Evolutionary conservation across 2,888 invertebrate species (phyloP), one percentile per base, ranked within the genome.

Genomic region (Plebejus argus): DNA sequence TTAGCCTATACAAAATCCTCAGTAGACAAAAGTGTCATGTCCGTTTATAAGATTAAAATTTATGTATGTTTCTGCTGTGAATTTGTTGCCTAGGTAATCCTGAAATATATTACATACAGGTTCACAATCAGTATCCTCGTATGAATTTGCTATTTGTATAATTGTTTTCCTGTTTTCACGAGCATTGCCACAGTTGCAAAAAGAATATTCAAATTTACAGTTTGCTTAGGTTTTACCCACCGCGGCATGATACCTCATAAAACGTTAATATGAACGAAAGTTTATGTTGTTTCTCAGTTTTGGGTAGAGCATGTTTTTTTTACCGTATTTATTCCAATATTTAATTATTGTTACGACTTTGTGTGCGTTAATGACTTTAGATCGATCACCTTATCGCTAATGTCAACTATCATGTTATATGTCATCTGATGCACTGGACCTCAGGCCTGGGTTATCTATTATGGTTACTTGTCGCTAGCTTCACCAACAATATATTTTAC

Each of bases 311-410:
- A 8, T 61, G 20, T 10, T 66, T 15, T 66, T 28, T 15, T 15
- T 49, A 15, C 3, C 15, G 3, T 15, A 4, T 15, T 49, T 49
- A 6, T 28, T 15, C 28, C 6, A 61, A 61, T 15, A n/a, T 86
- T 84, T 80, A 81, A 70, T 45, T 33, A 12, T 10, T 4, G 79
- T 82, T 86, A 83, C 80, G n/a, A n/a, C n/a, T n/a, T n/a, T n/a
- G 81, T 82, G 81, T 81, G 70, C 71, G 45, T 70, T 58, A 76
- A 61, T 15, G 15, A 66, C 66, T 66, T 20, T 15, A 66, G 66
- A 66, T 88, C 90, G 66, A 66, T 88, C 90, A 88, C 89, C 88
- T 90, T 88, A 90, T 90, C 90, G 76, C 39, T 82, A 82, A 87
- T 86, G 84, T n/a, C n/a, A n/a, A n/a, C 84, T 83, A 78, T 84